These are phyloP conservation scores for Pogonophryne albipinna DNA, from an alignment of 2,797 vertebrate genomes.

Conservation along the genomic window DNA sequence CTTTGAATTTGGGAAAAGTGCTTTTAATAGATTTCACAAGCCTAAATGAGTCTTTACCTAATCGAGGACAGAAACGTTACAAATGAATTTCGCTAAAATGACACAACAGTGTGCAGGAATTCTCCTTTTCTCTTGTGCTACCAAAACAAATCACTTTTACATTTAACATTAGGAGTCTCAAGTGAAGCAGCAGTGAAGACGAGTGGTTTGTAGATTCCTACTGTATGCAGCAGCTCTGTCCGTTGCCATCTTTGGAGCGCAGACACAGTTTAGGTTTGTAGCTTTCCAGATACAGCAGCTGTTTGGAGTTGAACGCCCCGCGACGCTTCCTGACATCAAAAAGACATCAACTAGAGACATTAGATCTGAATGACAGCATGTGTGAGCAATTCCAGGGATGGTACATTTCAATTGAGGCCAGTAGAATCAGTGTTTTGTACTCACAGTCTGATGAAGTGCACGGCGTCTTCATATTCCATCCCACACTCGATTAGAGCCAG, in stretches of 20 bases:
- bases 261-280: conserved; percentile 97
- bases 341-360: conserved; percentile 9
- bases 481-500: conserved; percentile 97
- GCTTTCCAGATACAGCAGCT: conserved; percentile 97
- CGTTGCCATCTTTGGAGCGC: conserved; percentile 94
- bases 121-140: not conserved
- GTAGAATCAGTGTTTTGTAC: conserved; percentile 37
- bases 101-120: too few relatives aligned
- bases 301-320: conserved; percentile 97
- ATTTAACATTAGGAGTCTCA: conserved; percentile 22
- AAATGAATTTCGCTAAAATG: too few relatives aligned
- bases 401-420: not conserved
- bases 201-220: conserved; percentile 71
- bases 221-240: conserved; percentile 93
- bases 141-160: conserved; percentile 9
- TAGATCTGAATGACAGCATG: too few relatives aligned
- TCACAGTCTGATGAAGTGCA: conserved; percentile 98
- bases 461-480: conserved; percentile 98
- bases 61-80: too few relatives aligned
- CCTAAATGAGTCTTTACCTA: too few relatives aligned
- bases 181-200: conserved; percentile 15
- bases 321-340: conserved; percentile 91
- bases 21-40: not conserved
- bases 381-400: not conserved
- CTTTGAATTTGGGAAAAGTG: not conserved